Percentiles rank a stretch among this genome's conserved stretches.
Conservation (phyloP, 2,113 vertebrate species). For the Caranx melampygus region DNA sequence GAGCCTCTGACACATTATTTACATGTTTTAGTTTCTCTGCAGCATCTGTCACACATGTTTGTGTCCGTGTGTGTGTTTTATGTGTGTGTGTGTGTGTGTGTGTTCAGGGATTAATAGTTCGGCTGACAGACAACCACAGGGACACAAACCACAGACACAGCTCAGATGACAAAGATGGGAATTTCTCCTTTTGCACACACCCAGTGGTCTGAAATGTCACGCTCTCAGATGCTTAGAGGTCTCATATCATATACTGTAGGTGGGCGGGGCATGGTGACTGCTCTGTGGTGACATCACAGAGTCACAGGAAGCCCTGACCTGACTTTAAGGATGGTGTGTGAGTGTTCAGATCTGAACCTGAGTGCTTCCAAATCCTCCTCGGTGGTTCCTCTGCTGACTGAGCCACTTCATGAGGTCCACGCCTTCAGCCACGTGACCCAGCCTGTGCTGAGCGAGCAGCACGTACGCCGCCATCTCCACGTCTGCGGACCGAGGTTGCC, state of each 20-base stretch:
- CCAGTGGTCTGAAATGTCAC: background rate
- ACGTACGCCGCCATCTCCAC: slow-evolving; percentile 90
- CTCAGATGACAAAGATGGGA: background rate
- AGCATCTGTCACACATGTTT: slow-evolving; percentile 19
- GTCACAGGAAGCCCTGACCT: too few relatives aligned
- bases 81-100: background rate
- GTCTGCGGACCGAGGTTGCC: slow-evolving; percentile 88
- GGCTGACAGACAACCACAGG: slow-evolving; percentile 34
- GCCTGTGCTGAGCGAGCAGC: slow-evolving; percentile 84
- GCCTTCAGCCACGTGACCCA: slow-evolving; percentile 78
- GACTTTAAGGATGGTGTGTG: too few relatives aligned
- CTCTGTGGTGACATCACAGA: too few relatives aligned
- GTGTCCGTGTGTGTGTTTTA: too few relatives aligned
- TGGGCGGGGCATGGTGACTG: too few relatives aligned
- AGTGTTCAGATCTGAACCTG: slow-evolving; percentile 85
- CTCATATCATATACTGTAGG: too few relatives aligned
- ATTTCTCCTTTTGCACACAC: background rate
- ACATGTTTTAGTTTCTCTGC: slow-evolving; percentile 1
- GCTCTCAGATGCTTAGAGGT: too few relatives aligned
- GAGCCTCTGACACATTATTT: slow-evolving; percentile 11
- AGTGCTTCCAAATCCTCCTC: slow-evolving; percentile 92
- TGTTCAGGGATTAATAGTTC: slow-evolving; percentile 18
- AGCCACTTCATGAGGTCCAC: slow-evolving; percentile 90
- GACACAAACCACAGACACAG: background rate
- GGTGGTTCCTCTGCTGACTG: slow-evolving; percentile 87